phyloP scores from a whole-genome alignment of 2,797 vertebrate genomes.

The Falco concolor region DNA sequence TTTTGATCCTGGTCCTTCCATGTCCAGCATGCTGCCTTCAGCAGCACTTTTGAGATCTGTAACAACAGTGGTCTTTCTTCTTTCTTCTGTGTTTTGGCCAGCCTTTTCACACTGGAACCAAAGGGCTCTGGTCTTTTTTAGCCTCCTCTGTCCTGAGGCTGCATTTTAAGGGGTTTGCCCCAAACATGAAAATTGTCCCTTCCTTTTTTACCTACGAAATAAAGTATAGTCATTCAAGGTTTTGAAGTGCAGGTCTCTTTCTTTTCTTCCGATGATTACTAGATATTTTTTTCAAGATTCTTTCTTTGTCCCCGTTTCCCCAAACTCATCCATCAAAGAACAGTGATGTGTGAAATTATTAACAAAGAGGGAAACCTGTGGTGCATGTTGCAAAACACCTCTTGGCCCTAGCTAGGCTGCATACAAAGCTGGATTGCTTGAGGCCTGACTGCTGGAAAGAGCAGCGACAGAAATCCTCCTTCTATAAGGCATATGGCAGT shows the following conservation, averaged over 20 bases:
- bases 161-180: not conserved
- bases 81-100: not conserved
- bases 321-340: not conserved
- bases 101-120: not conserved
- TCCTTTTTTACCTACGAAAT: not conserved
- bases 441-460: not conserved
- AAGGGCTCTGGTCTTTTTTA: not conserved
- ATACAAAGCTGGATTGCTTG: not conserved
- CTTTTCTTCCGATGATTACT: not conserved
- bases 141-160: not conserved
- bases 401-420: not conserved
- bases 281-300: not conserved
- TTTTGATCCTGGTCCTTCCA: not conserved
- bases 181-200: not conserved
- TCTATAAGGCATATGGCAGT: not conserved
- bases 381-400: rapidly evolving
- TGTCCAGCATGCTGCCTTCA: not conserved
- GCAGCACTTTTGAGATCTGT: not conserved
- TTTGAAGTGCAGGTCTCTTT: not conserved
- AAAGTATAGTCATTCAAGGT: not conserved
- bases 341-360: not conserved
- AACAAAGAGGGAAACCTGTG: not conserved
- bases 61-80: not conserved
- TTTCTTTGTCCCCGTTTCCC: not conserved
- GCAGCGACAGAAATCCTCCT: not conserved